Conservation (phyloP, 35 echinoderm and acorn worm species). For the Antedon bifida region DNA sequence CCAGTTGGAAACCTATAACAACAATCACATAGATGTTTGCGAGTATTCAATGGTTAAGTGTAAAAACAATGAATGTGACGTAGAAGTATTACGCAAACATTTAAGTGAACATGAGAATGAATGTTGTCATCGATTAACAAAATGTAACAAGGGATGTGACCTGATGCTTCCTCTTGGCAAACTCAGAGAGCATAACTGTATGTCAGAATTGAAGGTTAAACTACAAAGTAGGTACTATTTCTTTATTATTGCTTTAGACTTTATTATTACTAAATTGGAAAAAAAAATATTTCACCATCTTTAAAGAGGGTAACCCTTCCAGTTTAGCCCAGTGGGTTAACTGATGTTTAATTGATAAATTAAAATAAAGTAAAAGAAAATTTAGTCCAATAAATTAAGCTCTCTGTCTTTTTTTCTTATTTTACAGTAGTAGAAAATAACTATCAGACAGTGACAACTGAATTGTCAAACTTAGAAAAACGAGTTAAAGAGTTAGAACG, state of each 20-base stretch:
- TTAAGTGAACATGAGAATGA: slow-evolving; percentile 59
- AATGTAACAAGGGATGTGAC: slow-evolving; percentile 74
- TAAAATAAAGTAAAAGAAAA: too few species aligned
- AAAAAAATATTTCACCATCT: too few species aligned
- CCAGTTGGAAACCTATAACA: slow-evolving; percentile 50
- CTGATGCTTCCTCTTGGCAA: slow-evolving; percentile 35
- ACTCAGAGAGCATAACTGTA: slow-evolving; percentile 44
- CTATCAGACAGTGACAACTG: neutral
- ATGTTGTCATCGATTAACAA: slow-evolving; percentile 48
- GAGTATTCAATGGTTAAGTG: slow-evolving; percentile 53
- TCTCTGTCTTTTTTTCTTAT: neutral
- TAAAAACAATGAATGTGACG: slow-evolving; percentile 57
- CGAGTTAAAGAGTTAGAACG: neutral
- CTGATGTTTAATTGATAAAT: too few species aligned
- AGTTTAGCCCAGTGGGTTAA: too few species aligned
- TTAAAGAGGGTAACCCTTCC: too few species aligned
- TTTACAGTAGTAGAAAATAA: neutral
- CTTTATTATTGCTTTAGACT: too few species aligned
- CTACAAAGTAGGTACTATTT: slow-evolving; percentile 43
- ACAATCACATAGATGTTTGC: slow-evolving; percentile 52
- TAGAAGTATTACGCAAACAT: slow-evolving; percentile 40
- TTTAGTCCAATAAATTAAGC: too few species aligned
- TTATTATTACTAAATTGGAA: too few species aligned
- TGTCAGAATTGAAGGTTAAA: slow-evolving; percentile 47
- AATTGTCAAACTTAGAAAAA: neutral